These are phyloP conservation scores for Lysandra bellargus DNA, from an alignment of 2,888 invertebrate genomes.

Conservation along the genomic window DNA sequence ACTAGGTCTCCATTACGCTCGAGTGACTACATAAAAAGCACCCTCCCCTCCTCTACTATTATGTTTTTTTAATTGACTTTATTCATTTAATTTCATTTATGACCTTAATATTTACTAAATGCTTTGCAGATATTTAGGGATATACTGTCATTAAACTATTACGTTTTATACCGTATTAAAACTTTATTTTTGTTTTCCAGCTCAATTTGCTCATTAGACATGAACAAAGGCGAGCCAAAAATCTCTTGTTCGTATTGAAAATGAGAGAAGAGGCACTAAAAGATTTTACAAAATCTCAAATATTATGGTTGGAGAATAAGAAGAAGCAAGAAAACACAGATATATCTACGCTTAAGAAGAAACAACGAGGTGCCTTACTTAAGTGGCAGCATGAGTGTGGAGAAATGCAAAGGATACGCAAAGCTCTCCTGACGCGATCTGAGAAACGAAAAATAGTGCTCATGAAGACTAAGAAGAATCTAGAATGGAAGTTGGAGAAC, in stretches of 20 bases:
- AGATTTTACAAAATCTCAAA: conserved; percentile 75
- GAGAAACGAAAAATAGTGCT: conserved; percentile 69
- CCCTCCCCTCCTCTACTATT: too few species aligned
- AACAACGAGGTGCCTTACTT: conserved; percentile 83
- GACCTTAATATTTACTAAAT: too few species aligned
- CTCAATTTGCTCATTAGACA: conserved; percentile 76
- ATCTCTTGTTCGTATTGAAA: conserved; percentile 70
- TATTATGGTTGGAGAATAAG: conserved; percentile 72
- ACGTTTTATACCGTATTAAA: conserved; percentile 5
- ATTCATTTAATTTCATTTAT: too few species aligned
- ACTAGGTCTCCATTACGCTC: too few species aligned
- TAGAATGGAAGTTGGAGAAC: conserved; percentile 65
- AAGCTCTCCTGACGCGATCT: conserved; percentile 65
- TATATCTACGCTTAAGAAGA: conserved; percentile 81
- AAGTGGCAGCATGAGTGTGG: conserved; percentile 85
- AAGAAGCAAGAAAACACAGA: conserved; percentile 72
- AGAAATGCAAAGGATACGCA: conserved; percentile 82
- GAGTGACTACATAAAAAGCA: too few species aligned
- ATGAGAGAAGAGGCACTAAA: conserved; percentile 75
- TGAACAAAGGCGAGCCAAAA: conserved; percentile 75
- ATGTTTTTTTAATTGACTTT: too few species aligned
- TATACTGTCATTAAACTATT: neutral
- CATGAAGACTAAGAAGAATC: conserved; percentile 71
- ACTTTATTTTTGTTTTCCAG: conserved; percentile 49
- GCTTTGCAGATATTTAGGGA: neutral